Base-by-base conservation (phyloP, 2,113 vertebrate genomes). In the Atherinomorus stipes region DNA sequence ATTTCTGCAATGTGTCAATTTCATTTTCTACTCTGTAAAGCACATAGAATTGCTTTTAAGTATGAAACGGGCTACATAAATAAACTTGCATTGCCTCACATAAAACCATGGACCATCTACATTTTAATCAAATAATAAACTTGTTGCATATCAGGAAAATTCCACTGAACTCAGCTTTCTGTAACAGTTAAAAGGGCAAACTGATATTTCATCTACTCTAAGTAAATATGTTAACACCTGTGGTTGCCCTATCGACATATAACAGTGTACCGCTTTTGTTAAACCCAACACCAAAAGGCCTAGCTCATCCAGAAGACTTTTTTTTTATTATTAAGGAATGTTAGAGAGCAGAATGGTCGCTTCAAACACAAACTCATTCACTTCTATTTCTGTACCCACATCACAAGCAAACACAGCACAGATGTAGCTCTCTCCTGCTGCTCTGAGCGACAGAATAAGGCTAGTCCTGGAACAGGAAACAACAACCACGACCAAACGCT, bases 381-480 rank as follows among this genome's bases (percentile, higher is more conserved):
- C 67, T 52, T 84, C 85, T 91, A 84, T 88, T 89, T 86, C 75
- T 82, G 85, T 74, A 25, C 26, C 28, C 52, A 80, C 77, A 86
- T 89, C 87, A 89, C 79, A 88, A 65, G 76, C 52, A 13, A 75
- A 69, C 52, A 7, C 12, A 64, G 79, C 84, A 76, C 87, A 84
- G 86, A 88, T 87, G 88, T 74, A 85, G 61, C 65, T 60, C 76
- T 63, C 76, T 76, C 82, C 78, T 69, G 83, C 86, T 79, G 88
- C 88, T 88, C 78, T 84, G 90, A 91, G 84, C 84, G 88, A 90
- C 90, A 91, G 88, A 91, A 88, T 90, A 87, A 83, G 90, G 90
- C 88, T 91, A 79, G 62, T 61, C 65, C 88, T 75, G 74, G 71
- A 88, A 81, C 84, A 80, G 73, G 67, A 71, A 71, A 76, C 83